Evolutionary conservation across 1,140 invertebrate species (phyloP), one percentile per base, ranked within the genome.

Genomic region (Tetramorium parvispinum): DNA sequence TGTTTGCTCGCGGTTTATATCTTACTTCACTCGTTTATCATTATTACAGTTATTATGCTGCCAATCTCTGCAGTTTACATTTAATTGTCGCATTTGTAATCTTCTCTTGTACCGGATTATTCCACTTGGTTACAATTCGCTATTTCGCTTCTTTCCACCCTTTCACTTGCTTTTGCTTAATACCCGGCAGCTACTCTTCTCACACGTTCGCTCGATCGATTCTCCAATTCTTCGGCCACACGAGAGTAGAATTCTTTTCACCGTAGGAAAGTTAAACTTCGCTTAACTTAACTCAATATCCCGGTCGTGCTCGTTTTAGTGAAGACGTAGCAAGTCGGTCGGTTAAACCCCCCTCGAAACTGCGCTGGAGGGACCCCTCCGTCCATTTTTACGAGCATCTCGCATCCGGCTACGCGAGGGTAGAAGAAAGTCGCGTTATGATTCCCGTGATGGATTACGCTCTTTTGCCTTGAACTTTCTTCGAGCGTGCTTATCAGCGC

Each of bases 391-490:
- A 83, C 46, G 13, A 59, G 7, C 79, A 13, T 27, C 49, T 37
- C 27, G 27, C 68, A 63, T 59, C 68, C 53, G 32, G 53, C 8
- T 55, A n/a, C 16, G 24, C 18, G 13, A 57, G 24, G 7, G 18
- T 13, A 46, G 37, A 82, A 71, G 68, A 83, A 75, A 59, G 53
- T 73, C 40, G 40, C 68, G 53, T 75, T 75, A 83, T 75, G 40
- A 59, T 59, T 27, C 8, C 7, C 49, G 8, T 83, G 79, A 83
- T 75, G 68, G 40, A 83, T 83, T 73, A 24, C 16, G 32, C 51
- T 46, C 13, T 73, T 73, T 73, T 59, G 68, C 27, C 13, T 73
- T 59, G 7, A 73, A 73, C 53, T 46, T 70, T 73, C 27, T 66
- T 59, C 57, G 1, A 32, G 32, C 32, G 4, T 18, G 53, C 43